A percentile compares a stretch with the other conserved stretches of the same genome.
Conservation (phyloP, 2,888 invertebrate genomes). For the Phyto melanocephala region DNA sequence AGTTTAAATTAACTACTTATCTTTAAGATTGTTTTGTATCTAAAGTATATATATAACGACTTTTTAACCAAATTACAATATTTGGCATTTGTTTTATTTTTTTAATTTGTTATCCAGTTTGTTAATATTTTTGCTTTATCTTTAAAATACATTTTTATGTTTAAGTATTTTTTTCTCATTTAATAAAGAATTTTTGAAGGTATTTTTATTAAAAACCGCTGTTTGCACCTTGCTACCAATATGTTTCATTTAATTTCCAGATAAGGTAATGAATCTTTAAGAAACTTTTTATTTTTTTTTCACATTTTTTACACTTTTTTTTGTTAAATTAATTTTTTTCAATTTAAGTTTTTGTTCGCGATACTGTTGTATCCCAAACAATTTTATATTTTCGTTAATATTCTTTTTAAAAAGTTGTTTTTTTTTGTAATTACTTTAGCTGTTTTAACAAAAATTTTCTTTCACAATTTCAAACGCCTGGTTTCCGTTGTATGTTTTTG, state of each 20-base stretch:
- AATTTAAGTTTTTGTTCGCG: not conserved
- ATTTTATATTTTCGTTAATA: too few species aligned
- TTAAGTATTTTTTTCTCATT: not conserved
- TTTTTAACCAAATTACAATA: not conserved
- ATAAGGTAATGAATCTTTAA: too few species aligned
- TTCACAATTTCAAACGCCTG: not conserved
- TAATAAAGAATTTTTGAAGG: too few species aligned
- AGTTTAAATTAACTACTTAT: too few species aligned
- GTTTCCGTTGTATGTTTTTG: slow-evolving; percentile 5
- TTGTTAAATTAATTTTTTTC: not conserved
- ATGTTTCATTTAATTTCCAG: too few species aligned
- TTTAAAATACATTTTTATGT: not conserved
- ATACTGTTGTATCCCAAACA: too few species aligned
- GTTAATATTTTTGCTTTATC: not conserved
- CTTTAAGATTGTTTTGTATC: not conserved
- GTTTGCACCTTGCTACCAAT: too few species aligned
- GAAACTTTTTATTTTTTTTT: not conserved
- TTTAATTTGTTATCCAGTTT: not conserved
- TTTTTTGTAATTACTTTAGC: too few species aligned
- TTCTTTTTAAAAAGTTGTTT: too few species aligned
- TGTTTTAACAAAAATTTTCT: not conserved
- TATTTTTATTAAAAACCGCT: too few species aligned
- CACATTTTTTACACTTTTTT: not conserved
- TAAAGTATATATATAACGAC: not conserved
- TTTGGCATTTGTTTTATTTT: not conserved